Percentiles rank a stretch among this genome's conserved stretches.
Conservation (phyloP, 2,113 vertebrate genomes). For the Noctilio leporinus region DNA sequence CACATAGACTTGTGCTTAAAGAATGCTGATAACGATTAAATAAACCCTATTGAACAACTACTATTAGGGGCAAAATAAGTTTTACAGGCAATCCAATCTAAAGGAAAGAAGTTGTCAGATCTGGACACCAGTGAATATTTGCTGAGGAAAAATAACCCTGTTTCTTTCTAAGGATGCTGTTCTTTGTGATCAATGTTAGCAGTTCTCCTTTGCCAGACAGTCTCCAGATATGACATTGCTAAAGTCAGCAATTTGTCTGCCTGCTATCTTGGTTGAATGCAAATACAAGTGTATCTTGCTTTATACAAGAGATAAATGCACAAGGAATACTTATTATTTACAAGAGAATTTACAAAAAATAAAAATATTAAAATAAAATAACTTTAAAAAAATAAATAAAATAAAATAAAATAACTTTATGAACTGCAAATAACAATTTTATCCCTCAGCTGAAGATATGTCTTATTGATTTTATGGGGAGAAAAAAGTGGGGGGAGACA, state of each 20-base stretch:
- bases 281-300: constrained; percentile 28
- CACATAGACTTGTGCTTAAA: not conserved
- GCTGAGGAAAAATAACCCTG: not conserved
- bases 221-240: constrained; percentile 27
- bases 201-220: constrained; percentile 2
- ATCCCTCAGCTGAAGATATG: no score
- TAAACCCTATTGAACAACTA: not conserved
- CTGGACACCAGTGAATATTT: not conserved
- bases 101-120: constrained; percentile 4
- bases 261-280: not conserved
- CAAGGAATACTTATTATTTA: not conserved
- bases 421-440: not conserved
- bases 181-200: constrained; percentile 33
- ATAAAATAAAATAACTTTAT: not conserved
- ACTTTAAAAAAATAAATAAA: not conserved
- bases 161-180: not conserved
- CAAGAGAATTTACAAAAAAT: not conserved
- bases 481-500: no score
- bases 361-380: not conserved
- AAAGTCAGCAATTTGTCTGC: constrained; percentile 35
- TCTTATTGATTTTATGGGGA: no score
- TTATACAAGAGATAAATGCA: not conserved
- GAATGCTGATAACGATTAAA: not conserved
- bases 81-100: not conserved
- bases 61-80: not conserved